These are phyloP conservation scores for Propithecus perrieri DNA, from an alignment of 2,797 vertebrate genomes.

Conservation along the genomic window DNA sequence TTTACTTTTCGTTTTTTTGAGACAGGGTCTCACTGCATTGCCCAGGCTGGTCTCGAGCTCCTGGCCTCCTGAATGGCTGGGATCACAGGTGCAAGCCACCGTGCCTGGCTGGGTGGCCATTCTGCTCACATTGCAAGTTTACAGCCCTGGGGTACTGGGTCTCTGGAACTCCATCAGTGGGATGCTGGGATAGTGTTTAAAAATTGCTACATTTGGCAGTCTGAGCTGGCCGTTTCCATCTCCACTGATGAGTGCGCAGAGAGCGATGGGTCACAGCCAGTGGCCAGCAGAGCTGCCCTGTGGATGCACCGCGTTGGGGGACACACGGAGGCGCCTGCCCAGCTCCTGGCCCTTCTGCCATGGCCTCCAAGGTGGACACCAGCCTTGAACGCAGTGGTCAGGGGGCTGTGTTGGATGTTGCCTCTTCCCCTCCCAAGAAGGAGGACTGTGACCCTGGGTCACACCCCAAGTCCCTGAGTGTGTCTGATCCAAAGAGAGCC, in stretches of 20 bases:
- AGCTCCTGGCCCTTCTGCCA: no score
- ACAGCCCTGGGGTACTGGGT: not conserved
- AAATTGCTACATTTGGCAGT: not conserved
- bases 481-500: not conserved
- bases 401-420: no score
- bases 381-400: accelerated
- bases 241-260: not conserved
- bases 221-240: not conserved
- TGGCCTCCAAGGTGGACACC: not conserved
- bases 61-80: no score
- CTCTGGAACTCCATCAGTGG: no score
- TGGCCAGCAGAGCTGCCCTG: not conserved
- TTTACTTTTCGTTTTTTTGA: not conserved
- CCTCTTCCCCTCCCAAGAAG: not conserved
- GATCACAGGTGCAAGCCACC: not conserved
- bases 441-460: not conserved
- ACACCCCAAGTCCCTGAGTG: accelerated
- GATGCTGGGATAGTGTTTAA: not conserved
- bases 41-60: no score
- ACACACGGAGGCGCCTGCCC: not conserved
- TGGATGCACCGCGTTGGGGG: accelerated
- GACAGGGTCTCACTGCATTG: not conserved
- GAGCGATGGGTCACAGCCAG: accelerated
- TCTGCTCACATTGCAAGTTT: no score
- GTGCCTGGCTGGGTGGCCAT: not conserved